Conservation (phyloP, 2,797 vertebrate genomes). For the Hydrophis major region DNA sequence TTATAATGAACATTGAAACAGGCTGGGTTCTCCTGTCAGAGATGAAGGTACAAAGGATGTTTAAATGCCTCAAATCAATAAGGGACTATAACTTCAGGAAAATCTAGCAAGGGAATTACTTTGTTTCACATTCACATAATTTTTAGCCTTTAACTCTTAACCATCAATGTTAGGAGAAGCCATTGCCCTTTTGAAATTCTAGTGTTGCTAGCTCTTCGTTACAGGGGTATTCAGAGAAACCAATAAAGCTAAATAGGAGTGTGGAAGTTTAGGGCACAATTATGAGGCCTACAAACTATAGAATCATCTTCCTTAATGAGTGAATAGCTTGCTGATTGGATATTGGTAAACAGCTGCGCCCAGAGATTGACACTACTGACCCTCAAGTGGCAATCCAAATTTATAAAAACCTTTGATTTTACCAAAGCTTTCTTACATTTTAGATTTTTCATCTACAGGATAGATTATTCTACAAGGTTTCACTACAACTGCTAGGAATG, state of each 20-base stretch:
- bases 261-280: no score
- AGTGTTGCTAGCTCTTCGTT: not conserved
- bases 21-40: no score
- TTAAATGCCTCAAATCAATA: not conserved
- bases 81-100: not conserved
- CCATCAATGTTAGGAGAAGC: not conserved
- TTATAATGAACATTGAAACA: not conserved
- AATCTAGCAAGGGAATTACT: not conserved
- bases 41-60: not conserved
- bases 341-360: not conserved
- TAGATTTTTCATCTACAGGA: not conserved
- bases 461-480: not conserved
- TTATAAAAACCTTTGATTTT: not conserved
- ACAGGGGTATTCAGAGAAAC: not conserved
- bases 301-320: not conserved
- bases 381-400: not conserved
- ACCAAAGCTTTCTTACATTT: not conserved
- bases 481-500: not conserved
- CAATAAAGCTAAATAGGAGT: not conserved
- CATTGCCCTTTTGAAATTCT: not conserved
- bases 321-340: not conserved
- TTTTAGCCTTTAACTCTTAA: not conserved
- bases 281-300: not conserved
- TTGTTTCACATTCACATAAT: not conserved
- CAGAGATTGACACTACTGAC: not conserved